Conservation (phyloP, 2,888 invertebrate species). For the Monopis laevigella region DNA sequence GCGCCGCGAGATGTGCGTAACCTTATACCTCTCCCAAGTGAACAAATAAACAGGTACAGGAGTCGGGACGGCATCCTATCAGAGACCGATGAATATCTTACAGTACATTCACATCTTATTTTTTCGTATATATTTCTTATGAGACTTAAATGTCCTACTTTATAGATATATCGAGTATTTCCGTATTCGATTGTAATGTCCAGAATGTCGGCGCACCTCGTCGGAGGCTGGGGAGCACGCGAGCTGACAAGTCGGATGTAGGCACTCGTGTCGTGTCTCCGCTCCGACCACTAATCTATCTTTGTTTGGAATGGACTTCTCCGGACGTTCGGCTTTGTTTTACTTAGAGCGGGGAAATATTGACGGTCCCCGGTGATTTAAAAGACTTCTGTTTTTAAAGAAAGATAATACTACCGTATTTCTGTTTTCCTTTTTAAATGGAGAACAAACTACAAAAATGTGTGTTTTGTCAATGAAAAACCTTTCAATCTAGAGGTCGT, state of each 20-base stretch:
- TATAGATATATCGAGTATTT: too few species aligned
- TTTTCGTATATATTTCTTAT: too few species aligned
- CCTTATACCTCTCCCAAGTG: constrained; percentile 28
- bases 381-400: constrained; percentile 62
- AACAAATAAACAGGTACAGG: neutral
- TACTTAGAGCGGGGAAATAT: constrained; percentile 52
- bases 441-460: constrained; percentile 18
- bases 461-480: constrained; percentile 2
- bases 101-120: too few species aligned
- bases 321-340: constrained; percentile 46
- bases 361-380: constrained; percentile 57
- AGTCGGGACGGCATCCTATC: too few species aligned
- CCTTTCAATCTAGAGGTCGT: neutral
- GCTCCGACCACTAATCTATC: constrained; percentile 18
- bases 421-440: constrained; percentile 58
- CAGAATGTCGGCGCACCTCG: too few species aligned
- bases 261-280: constrained; percentile 14
- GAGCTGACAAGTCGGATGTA: constrained; percentile 6
- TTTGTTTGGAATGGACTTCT: constrained; percentile 34
- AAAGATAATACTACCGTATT: constrained; percentile 59
- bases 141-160: too few species aligned
- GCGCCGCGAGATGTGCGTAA: constrained; percentile 33
- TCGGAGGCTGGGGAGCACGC: neutral
- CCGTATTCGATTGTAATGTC: too few species aligned
- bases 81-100: too few species aligned